A percentile compares a stretch with the other conserved stretches of the same genome.
These are phyloP conservation scores for Lerema accius DNA, from an alignment of 1,140 invertebrate genomes.

Conservation along the genomic window DNA sequence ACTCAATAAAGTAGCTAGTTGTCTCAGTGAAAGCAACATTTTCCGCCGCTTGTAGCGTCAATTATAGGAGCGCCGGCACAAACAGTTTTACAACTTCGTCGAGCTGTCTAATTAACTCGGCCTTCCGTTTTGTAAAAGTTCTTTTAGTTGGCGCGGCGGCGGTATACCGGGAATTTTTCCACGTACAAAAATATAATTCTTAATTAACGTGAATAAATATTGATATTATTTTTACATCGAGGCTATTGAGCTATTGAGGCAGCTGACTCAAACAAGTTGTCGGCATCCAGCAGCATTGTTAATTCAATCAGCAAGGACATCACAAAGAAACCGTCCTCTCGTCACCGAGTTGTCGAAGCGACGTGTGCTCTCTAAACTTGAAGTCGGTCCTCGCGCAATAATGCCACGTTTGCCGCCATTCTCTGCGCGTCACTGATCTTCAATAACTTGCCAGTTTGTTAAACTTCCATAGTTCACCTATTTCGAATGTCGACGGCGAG, in stretches of 20 bases:
- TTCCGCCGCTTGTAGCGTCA: background rate
- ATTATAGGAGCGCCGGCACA: slow-evolving; percentile 8
- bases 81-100: slow-evolving; percentile 7
- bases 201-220: no score
- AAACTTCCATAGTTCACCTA: slow-evolving; percentile 2
- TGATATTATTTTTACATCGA: no score
- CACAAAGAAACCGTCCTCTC: background rate
- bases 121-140: slow-evolving; percentile 13
- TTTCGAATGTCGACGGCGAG: slow-evolving; percentile 1
- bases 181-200: background rate
- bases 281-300: no score
- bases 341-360: background rate
- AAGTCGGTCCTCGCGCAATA: background rate
- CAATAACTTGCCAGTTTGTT: background rate
- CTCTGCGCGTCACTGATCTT: slow-evolving; percentile 2
- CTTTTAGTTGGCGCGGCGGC: slow-evolving; percentile 1
- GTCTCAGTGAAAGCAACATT: slow-evolving; percentile 5
- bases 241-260: no score
- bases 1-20: slow-evolving; percentile 16
- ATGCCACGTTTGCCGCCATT: background rate
- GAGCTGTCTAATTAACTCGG: slow-evolving; percentile 18
- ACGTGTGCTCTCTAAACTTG: background rate
- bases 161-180: background rate
- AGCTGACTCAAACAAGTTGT: no score
- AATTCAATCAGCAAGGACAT: background rate